Evolutionary conservation across 2,797 vertebrate genomes (phyloP).

Genomic region (Glossophaga mutica): DNA sequence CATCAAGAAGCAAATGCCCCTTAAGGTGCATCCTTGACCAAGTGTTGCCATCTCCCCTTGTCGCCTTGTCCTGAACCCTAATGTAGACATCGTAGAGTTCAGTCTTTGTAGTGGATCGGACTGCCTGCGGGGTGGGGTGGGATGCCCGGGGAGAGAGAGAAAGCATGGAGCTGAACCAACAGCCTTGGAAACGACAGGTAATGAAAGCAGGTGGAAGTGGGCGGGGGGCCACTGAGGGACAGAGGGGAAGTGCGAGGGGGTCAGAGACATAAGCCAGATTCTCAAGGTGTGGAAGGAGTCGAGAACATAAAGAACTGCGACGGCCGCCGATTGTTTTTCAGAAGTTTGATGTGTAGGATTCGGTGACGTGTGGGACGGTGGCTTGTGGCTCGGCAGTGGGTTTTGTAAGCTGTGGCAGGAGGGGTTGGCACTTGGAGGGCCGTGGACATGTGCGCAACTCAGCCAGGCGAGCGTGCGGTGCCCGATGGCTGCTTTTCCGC

Average conservation of each 20-base stretch:
- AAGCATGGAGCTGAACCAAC: neutral
- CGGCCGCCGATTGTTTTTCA: neutral
- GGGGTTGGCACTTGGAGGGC: rapidly evolving
- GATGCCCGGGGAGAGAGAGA: neutral
- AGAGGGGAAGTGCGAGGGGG: neutral
- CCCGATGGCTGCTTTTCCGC: neutral
- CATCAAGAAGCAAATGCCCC: neutral
- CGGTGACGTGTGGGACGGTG: neutral
- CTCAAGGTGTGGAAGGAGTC: neutral
- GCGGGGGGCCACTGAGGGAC: neutral
- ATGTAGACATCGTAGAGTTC: neutral
- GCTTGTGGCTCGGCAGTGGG: neutral
- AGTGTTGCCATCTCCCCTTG: neutral
- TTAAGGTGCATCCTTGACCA: neutral
- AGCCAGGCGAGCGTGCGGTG: neutral
- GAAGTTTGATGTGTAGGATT: neutral
- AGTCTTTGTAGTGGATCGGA: neutral
- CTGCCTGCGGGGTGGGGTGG: rapidly evolving
- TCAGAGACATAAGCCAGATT: neutral
- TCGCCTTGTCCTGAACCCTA: neutral
- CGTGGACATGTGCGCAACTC: rapidly evolving
- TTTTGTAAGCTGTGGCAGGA: neutral
- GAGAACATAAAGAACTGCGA: neutral
- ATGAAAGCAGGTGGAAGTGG: neutral
- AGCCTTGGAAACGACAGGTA: neutral